A percentile compares a stretch with the other conserved stretches of the same genome.
Evolutionary conservation across 1,140 invertebrate genomes (phyloP).

Genomic region (Orchesella cincta): DNA sequence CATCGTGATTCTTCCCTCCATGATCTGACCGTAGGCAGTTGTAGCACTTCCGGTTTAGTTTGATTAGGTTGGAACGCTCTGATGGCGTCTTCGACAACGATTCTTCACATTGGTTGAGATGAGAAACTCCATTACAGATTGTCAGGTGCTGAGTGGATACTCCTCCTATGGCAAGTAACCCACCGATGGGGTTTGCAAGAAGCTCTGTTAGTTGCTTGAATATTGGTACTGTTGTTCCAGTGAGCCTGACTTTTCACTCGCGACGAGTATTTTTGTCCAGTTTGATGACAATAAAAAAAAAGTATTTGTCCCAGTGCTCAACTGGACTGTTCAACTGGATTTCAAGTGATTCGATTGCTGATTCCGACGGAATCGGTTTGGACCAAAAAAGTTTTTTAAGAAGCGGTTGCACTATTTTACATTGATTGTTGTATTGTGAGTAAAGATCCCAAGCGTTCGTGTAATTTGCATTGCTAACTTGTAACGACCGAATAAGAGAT

Average conservation of each 20-base stretch:
- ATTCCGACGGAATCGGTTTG: slow-evolving; percentile 23
- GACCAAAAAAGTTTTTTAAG: not conserved
- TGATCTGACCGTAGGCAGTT: too few species aligned
- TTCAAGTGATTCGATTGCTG: slow-evolving; percentile 20
- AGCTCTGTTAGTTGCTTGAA: slow-evolving; percentile 40
- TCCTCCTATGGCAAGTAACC: not conserved
- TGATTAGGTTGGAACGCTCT: too few species aligned
- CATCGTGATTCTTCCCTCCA: too few species aligned
- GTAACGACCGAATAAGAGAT: not conserved
- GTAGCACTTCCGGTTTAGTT: too few species aligned
- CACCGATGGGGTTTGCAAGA: slow-evolving; percentile 18
- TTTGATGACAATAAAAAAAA: slow-evolving; percentile 44
- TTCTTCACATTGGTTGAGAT: too few species aligned
- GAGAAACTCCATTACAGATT: too few species aligned
- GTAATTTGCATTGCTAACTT: slow-evolving; percentile 28
- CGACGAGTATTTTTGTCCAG: slow-evolving; percentile 38
- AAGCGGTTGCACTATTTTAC: not conserved
- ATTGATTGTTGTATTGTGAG: slow-evolving; percentile 17
- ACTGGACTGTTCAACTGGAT: slow-evolving; percentile 37
- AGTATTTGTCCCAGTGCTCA: slow-evolving; percentile 46
- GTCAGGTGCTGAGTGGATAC: too few species aligned
- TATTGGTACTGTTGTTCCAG: slow-evolving; percentile 33
- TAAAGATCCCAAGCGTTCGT: not conserved
- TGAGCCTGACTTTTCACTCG: slow-evolving; percentile 43
- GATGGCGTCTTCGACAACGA: too few species aligned